Evolutionary conservation across 2,888 invertebrate genomes (phyloP), one percentile per base, ranked within the genome.

Genomic region (Thecocarcelia acutangulata): DNA sequence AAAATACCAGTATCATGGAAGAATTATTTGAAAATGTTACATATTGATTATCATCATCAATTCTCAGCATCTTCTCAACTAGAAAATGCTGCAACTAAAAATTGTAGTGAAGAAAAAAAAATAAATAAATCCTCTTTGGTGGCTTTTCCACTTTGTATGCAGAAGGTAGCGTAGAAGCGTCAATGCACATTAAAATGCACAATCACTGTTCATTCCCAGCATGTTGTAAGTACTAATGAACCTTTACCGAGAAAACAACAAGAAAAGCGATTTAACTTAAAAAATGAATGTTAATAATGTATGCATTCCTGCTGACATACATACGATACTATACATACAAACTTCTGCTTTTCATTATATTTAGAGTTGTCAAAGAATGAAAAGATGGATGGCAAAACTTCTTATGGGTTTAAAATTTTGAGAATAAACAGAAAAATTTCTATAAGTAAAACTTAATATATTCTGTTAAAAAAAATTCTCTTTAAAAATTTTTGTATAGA

Each of bases 41-140:
- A 70, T 58, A 80, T 69, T 80, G 74, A 75, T 80, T 75, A 74
- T 69, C 80, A 80, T 69, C 80, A 80, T 80, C 74, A 75, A 75
- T 80, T 80, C 69, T 80, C 74, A 80, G 80, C 69, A 69, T 68
- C 74, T 56, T 68, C 44, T 56, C 13, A 44, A 17, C 0, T 46
- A n/a, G 11, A 59, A 58, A 19, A 40, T 13, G 24, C 24, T 15
- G 11, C 24, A 50, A 21, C 46, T 33, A 54, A 78, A 69, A 74
- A 63, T 64, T 69, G 42, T 63, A 59, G 8, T 42, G 5, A 5
- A 24, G 5, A 24, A 24, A 5, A 24, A 24, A 24, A 2, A 33
- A 3, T 33, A 9, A 9, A 33, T 33, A 33, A 33, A 33, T 33
- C 48, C 19, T 54, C 40, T 64, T 68, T 68, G 70, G 54, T 68